These are phyloP conservation scores for Drosophila ohnishii DNA, from an alignment of 1,140 invertebrate species.

Conservation along the genomic window DNA sequence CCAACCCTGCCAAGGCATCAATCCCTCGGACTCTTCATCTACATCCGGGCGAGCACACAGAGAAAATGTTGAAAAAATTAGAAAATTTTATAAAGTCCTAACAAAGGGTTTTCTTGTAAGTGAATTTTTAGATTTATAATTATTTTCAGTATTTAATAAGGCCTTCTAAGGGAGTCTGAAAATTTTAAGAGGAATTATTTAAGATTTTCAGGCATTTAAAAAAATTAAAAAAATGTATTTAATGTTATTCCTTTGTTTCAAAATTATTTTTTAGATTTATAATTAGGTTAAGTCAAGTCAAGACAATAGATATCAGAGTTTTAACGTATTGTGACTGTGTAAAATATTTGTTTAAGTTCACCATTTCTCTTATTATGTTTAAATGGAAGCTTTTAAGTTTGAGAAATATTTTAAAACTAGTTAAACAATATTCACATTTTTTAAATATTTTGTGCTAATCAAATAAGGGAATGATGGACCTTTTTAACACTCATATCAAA, in stretches of 20 bases:
- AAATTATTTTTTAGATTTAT: neutral
- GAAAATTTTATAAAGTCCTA: too few relatives aligned
- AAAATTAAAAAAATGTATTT: neutral
- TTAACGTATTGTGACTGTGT: too few relatives aligned
- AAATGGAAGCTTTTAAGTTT: too few relatives aligned
- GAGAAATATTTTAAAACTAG: too few relatives aligned
- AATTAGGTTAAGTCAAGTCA: neutral
- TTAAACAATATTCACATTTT: too few relatives aligned
- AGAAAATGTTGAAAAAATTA: neutral
- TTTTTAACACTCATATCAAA: neutral
- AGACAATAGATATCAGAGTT: neutral
- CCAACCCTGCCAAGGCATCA: slow-evolving; percentile 61
- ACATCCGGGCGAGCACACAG: slow-evolving; percentile 20
- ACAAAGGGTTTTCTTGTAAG: neutral
- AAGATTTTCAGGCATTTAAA: neutral
- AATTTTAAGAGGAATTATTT: neutral
- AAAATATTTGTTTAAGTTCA: too few relatives aligned
- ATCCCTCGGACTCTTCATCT: slow-evolving; percentile 45
- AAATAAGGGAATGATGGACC: too few relatives aligned
- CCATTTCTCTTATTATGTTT: too few relatives aligned
- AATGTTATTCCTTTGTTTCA: too few relatives aligned
- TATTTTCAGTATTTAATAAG: neutral
- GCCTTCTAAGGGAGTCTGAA: neutral
- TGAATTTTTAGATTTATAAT: neutral
- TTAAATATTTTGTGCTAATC: too few relatives aligned